Base-by-base conservation (phyloP, 2,113 vertebrate genomes). In the Gobiocypris rarus region DNA sequence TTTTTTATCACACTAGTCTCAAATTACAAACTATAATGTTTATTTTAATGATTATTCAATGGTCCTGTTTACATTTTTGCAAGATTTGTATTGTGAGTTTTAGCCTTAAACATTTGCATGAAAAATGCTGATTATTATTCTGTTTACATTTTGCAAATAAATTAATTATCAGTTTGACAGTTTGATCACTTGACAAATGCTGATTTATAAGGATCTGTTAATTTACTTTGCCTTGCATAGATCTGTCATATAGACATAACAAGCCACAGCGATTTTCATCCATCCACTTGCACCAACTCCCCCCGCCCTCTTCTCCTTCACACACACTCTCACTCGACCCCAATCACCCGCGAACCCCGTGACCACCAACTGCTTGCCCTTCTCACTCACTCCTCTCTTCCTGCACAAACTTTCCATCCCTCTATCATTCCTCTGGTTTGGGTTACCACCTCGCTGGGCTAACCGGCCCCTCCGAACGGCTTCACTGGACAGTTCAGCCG, bases 281-380 rank as follows among this genome's bases (percentile, higher is more conserved):
- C 45, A 43, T 83, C 82, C 69, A 56, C 77, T 61, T 2, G 2
- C 52, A 54, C 17, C 52, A 9, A 2, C 50, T 15, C 50, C 50
- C 14, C 56, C 28, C 70, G 9, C 63, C 28, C 80, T 26, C 71
- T 24, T 50, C 77, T 75, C 28, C 75, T 73, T 80, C 76, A 81
- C 78, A 87, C 83, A 74, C 69, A 65, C 76, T 52, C 84, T 58
- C 79, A 83, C 86, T 24, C 83, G 73, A 70, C 31, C 81, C 86
- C 88, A 89, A 63, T 87, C 85, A 88, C 85, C 83, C 83, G 50
- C 34, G 52, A 75, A 58, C 87, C 85, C 73, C 81, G 85, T 89
- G 88, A 89, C 76, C 41, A 71, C 50, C 87, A 89, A 94, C 90
- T 93, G 92, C 93, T 89, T 91, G 91, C 91, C 92, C 92, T 94